These are phyloP conservation scores for Epinotia demarniana DNA, from an alignment of 2,888 invertebrate genomes.

Conservation along the genomic window DNA sequence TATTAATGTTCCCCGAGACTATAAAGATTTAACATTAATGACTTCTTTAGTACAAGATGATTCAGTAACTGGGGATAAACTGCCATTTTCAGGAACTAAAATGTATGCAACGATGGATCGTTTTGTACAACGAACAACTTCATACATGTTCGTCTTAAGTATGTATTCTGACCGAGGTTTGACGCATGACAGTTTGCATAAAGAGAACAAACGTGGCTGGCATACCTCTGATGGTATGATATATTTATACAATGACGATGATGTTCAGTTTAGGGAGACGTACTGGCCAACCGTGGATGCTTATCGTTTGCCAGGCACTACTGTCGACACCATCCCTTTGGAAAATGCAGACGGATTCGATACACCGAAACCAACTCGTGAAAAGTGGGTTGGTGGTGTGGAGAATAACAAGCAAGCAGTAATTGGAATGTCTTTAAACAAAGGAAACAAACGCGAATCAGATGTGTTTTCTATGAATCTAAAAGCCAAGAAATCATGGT, in stretches of 20 bases:
- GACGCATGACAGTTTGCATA: not conserved
- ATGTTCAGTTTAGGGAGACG: not conserved
- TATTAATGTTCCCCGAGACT: slow-evolving; percentile 1
- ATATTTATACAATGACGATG: not conserved
- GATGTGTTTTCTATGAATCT: not conserved
- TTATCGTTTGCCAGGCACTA: slow-evolving; percentile 1
- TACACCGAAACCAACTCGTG: not conserved
- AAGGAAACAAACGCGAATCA: not conserved
- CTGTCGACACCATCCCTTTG: not conserved
- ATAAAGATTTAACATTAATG: not conserved
- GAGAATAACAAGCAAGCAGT: not conserved
- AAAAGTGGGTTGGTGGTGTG: not conserved
- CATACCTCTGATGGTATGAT: not conserved
- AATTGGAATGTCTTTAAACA: slow-evolving; percentile 2
- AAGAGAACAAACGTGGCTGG: slow-evolving; percentile 8
- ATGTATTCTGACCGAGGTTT: not conserved
- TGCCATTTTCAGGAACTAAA: not conserved
- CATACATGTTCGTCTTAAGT: not conserved
- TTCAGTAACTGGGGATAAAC: not conserved
- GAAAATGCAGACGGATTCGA: not conserved
- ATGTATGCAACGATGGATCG: not conserved
- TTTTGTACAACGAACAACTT: not conserved
- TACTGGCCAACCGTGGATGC: not conserved
- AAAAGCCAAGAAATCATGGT: not conserved
- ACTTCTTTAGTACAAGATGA: not conserved